These are phyloP conservation scores for Typhlichthys eigenmanni DNA, from an alignment of 2,797 vertebrate genomes.

Conservation along the genomic window DNA sequence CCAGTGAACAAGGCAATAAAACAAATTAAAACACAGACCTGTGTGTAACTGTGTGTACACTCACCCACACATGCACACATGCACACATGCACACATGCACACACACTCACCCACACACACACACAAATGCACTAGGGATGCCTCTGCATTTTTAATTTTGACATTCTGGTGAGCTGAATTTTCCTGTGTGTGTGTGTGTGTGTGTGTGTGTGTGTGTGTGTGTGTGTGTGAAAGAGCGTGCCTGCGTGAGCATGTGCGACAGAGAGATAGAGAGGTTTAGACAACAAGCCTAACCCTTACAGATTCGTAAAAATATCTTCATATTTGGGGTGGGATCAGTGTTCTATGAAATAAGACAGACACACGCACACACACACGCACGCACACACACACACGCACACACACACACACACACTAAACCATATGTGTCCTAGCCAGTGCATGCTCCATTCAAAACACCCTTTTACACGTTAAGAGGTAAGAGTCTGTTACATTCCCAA, in stretches of 20 bases:
- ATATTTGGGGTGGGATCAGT: no score
- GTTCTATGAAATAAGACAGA: neutral
- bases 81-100: neutral
- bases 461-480: no score
- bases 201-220: no score
- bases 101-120: neutral
- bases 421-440: neutral
- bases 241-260: no score
- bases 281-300: no score
- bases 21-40: neutral
- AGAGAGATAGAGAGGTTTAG: no score
- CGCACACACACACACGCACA: neutral
- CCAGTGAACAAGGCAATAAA: neutral
- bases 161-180: no score
- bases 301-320: no score
- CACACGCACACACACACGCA: neutral
- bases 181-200: no score
- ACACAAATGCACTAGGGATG: neutral
- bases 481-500: no score
- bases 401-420: neutral
- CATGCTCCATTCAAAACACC: neutral
- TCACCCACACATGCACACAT: neutral
- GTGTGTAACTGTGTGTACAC: neutral
- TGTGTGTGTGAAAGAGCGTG: no score
- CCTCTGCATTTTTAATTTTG: no score